Conservation (phyloP, 1,140 invertebrate genomes). For the Zaprionus lachaisei region DNA sequence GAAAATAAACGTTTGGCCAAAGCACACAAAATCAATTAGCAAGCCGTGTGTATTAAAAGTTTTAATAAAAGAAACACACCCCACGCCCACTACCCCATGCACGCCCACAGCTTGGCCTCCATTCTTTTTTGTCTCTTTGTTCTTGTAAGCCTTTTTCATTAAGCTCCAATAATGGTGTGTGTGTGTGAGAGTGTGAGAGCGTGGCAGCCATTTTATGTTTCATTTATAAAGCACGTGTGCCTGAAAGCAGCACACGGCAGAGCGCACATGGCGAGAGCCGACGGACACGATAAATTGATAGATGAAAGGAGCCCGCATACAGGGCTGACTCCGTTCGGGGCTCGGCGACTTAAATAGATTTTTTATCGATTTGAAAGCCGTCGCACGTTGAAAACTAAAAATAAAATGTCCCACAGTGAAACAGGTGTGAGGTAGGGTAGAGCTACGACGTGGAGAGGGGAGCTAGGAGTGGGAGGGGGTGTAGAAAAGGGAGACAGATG, state of each 20-base stretch:
- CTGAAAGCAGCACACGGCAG: conserved; percentile 36
- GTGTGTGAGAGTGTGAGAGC: conserved; percentile 43
- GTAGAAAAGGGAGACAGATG: background rate
- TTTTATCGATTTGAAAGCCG: conserved; percentile 78
- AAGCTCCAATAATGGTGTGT: conserved; percentile 36
- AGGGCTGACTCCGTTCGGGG: conserved; percentile 7
- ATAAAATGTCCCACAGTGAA: conserved; percentile 64
- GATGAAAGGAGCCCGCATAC: conserved; percentile 44
- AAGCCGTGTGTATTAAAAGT: conserved; percentile 52
- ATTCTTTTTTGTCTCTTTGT: conserved; percentile 27
- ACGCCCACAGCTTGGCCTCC: conserved; percentile 19
- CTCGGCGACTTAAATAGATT: conserved; percentile 72
- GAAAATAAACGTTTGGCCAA: conserved; percentile 57
- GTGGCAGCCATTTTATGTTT: conserved; percentile 75
- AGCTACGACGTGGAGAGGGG: background rate
- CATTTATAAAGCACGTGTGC: conserved; percentile 74
- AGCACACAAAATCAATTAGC: conserved; percentile 68
- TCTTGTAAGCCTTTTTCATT: conserved; percentile 68
- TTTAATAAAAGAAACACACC: conserved; percentile 59
- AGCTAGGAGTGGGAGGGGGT: background rate
- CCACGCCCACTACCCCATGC: conserved; percentile 4
- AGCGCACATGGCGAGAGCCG: conserved; percentile 29
- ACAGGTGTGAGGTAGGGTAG: conserved; percentile 6
- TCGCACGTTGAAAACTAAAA: conserved; percentile 73
- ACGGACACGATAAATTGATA: conserved; percentile 24